Evolutionary conservation across 2,888 invertebrate species (phyloP).

Genomic region (Tipula confusa): DNA sequence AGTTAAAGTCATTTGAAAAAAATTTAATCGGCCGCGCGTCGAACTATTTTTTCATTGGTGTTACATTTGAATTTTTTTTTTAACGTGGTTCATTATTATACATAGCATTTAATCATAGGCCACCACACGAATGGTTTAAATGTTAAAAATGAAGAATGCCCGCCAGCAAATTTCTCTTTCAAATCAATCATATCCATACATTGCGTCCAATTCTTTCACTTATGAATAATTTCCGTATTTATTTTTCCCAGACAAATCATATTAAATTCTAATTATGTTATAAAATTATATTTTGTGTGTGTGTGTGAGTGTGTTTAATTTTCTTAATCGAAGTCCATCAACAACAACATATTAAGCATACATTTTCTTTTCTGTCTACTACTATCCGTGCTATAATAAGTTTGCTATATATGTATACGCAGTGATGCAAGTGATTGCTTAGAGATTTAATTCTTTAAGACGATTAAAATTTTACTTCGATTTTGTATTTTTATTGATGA

Average conservation of each 20-base stretch:
- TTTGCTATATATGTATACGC: background rate
- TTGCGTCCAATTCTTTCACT: background rate
- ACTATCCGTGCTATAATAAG: background rate
- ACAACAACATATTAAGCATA: background rate
- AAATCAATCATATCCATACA: background rate
- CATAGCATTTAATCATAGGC: no score
- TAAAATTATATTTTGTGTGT: background rate
- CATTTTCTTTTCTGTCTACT: background rate
- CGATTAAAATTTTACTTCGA: background rate
- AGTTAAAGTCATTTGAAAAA: no score
- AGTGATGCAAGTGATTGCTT: background rate
- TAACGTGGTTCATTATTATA: no score
- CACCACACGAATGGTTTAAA: no score
- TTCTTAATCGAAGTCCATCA: background rate
- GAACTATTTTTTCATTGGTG: no score
- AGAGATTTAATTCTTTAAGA: background rate
- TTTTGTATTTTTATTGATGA: background rate
- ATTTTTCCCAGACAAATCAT: background rate
- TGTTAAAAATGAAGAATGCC: no score
- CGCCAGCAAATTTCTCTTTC: background rate
- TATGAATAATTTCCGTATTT: background rate
- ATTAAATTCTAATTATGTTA: background rate
- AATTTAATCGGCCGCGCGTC: no score
- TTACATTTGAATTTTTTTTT: no score
- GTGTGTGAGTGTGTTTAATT: no score